Base-by-base conservation (phyloP, 2,888 invertebrate species). In the Drosophila robusta region DNA sequence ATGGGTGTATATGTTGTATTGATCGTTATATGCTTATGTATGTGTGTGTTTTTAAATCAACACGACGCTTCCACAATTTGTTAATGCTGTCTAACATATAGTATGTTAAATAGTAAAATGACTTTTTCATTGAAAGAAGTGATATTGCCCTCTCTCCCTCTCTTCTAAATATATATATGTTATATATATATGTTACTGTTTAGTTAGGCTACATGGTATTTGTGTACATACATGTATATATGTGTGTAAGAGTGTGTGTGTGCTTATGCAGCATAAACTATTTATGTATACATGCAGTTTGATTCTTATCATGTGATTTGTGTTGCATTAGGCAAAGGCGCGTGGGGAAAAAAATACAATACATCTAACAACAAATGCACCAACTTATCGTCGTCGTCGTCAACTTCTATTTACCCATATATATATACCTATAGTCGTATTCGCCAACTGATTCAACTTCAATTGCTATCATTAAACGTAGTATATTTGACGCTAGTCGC, bases 331-430 rank as follows among this genome's bases (percentile, higher is more conserved):
- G 73, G 77, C 75, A 75, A 75, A 75, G 77, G 77, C 75, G 75
- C 68, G 63, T 72, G 72, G 85, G 73, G 63, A 64, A 84, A 76
- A 75, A 84, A 83, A 74, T 85, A 79, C 86, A 82, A 82, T 86
- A 88, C 75, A 84, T 83, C 75, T 88, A 84, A 84, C 84, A 84
- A 84, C 86, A 84, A 84, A 84, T 84, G 84, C 84, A 84, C 84
- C 88, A 84, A 78, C 83, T 78, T 67, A 78, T 70, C 74, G 55
- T 80, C 70, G 51, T 70, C 64, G 36, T 68, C 65, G 41, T 65
- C 64, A 39, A 18, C 44, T 36, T 68, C 49, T 45, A 61, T 58
- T 46, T 52, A 73, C 73, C 63, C 57, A 63, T 77, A 63, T 66
- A 42, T 54, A 55, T 56, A 57, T 34, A 22, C 36, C 32, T 69